Conservation (phyloP, 2,797 vertebrate genomes). For the Acanthopagrus latus region DNA sequence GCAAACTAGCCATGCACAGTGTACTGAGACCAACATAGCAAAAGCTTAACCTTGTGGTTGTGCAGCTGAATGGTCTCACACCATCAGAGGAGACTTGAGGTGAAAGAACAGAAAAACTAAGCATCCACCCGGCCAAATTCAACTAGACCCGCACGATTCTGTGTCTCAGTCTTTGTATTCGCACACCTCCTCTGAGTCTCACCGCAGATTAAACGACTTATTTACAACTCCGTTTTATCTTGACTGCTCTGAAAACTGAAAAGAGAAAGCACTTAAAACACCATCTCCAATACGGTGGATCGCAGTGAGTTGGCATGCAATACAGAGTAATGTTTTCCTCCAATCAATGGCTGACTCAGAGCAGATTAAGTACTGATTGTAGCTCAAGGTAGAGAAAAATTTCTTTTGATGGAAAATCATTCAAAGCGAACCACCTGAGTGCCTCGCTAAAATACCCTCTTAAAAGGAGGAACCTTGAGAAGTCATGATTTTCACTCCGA, state of each 20-base stretch:
- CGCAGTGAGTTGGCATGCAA: constrained; percentile 52
- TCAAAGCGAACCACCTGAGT: constrained; percentile 66
- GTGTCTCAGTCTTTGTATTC: constrained; percentile 22
- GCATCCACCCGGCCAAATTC: constrained; percentile 8
- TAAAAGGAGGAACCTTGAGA: constrained; percentile 76
- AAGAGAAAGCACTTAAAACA: constrained; percentile 70
- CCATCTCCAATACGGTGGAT: constrained; percentile 36
- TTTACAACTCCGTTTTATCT: constrained; percentile 56
- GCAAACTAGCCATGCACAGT: constrained; percentile 7
- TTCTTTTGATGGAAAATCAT: constrained; percentile 71
- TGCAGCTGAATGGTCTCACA: constrained; percentile 38
- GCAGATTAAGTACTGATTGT: constrained; percentile 65
- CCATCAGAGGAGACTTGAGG: constrained; percentile 16
- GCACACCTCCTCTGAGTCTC: constrained; percentile 16
- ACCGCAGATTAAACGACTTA: constrained; percentile 40
- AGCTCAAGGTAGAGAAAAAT: constrained; percentile 67
- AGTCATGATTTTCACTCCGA: constrained; percentile 64
- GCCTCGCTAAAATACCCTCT: constrained; percentile 58
- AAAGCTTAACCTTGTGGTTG: constrained; percentile 32
- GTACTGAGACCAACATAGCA: constrained; percentile 19
- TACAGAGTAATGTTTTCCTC: constrained; percentile 48
- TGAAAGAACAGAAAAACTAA: constrained; percentile 18
- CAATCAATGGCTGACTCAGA: constrained; percentile 51
- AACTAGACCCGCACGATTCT: constrained; percentile 1
- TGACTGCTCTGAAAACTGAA: constrained; percentile 50